Base-by-base conservation (phyloP, 2,113 vertebrate species). In the Cyprinodon brontotheroides region DNA sequence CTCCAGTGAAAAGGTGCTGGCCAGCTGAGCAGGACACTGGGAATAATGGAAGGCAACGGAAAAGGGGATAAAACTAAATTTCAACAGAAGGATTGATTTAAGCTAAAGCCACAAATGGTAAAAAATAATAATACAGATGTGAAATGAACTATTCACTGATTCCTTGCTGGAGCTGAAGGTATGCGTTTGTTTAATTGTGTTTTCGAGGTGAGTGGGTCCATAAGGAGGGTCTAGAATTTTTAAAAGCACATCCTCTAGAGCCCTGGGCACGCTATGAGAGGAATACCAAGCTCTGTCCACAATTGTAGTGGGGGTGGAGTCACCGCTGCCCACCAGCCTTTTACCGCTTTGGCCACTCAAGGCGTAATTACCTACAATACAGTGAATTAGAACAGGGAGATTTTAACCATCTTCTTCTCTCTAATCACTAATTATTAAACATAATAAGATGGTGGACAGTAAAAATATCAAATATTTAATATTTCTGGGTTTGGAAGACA, bases 251-350 rank as follows among this genome's bases (percentile, higher is more conserved):
- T 90, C 87, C 88, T 90, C 84, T 67, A 81, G 89, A 90, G 88
- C 79, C 86, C 89, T 70, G 88, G 89, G 85, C 87, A 86, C 70
- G 89, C 91, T 91, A 89, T 83, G 93, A 94, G 93, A 91, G 91
- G 94, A 95, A 95, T 95, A 95, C 92, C 93, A 94, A 95, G 91
- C 92, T 92, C 73, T 22, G 68, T 39, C 75, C 89, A 95, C 93
- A 95, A 94, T 57, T 93, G 84, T 78, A 76, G 90, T 82, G 87
- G 89, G 93, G 93, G 89, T 89, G 84, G 86, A 91, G 92, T 93
- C 92, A 92, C 82, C 88, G 87, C 84, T 69, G 92, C 87, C 87
- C 89, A 83, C 81, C 88, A 89, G 91, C 84, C 88, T 86, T 88
- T 91, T 84, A 90, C 77, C 78, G 14, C 72, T 59, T 77, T 65